Evolutionary conservation across 2,888 invertebrate genomes (phyloP).

Genomic region (Apamea sordens): DNA sequence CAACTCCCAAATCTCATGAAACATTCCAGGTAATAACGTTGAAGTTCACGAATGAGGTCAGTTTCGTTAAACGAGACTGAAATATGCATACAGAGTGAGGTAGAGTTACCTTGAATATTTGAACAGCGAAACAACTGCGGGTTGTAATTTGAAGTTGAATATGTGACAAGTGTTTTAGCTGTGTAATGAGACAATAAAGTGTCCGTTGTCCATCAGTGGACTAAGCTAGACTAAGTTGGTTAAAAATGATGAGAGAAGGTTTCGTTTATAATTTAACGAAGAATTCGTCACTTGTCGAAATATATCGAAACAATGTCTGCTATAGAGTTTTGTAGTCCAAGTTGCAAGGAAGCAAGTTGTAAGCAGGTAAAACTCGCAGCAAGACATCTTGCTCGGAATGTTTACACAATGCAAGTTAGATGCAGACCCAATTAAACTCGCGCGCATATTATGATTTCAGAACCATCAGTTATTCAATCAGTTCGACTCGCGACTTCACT

Average conservation of each 20-base stretch:
- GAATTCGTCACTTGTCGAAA: not conserved
- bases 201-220: not conserved
- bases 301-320: not conserved
- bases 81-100: conserved; percentile 32
- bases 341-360: too few relatives aligned
- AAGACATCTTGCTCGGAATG: too few relatives aligned
- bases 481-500: not conserved
- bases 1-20: conserved; percentile 54
- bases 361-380: too few relatives aligned
- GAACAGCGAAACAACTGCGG: not conserved
- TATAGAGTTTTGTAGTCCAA: not conserved
- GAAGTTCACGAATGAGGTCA: conserved; percentile 71
- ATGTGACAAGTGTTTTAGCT: not conserved
- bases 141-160: not conserved
- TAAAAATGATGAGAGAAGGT: not conserved
- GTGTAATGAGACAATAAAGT: not conserved
- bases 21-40: conserved; percentile 42
- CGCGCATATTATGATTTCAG: not conserved
- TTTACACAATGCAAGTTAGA: not conserved
- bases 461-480: not conserved
- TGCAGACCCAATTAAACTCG: not conserved
- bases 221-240: not conserved
- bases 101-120: conserved; percentile 25
- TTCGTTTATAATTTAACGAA: not conserved
- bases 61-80: conserved; percentile 45